Conservation (phyloP, 2,888 invertebrate genomes). For the Drosophila peninsularis region DNA sequence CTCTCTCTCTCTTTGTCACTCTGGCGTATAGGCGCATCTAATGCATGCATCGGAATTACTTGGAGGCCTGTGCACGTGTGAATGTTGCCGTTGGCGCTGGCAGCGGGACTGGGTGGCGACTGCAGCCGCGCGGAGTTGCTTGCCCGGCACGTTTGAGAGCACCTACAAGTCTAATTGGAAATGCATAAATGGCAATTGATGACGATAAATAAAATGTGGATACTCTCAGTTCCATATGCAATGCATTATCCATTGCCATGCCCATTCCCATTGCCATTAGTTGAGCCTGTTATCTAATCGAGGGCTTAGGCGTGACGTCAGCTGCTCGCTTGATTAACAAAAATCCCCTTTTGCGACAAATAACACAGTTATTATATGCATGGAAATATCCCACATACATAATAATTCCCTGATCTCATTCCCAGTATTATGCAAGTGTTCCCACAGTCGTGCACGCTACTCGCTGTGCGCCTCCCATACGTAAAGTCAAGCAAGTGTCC, state of each 20-base stretch:
- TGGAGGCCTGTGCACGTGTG: constrained; percentile 60
- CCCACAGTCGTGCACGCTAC: constrained; percentile 6
- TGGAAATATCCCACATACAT: constrained; percentile 11
- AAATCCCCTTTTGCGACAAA: not conserved
- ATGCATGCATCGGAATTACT: constrained; percentile 62
- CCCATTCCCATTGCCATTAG: not conserved
- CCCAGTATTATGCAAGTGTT: constrained; percentile 9
- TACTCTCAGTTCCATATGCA: constrained; percentile 32
- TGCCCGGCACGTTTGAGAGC: constrained; percentile 42
- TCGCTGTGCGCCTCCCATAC: not conserved
- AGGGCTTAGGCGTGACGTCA: too few species aligned
- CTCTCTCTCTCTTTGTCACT: constrained; percentile 7
- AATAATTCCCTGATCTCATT: constrained; percentile 15
- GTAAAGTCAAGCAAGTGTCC: constrained; percentile 31
- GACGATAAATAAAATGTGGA: constrained; percentile 60
- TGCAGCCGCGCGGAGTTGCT: constrained; percentile 18
- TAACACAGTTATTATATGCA: not conserved
- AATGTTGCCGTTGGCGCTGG: constrained; percentile 56
- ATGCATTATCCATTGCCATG: constrained; percentile 2
- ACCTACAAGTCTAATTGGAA: constrained; percentile 65
- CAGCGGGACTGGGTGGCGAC: constrained; percentile 8
- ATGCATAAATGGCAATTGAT: constrained; percentile 72
- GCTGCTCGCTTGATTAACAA: not conserved
- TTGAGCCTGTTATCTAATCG: constrained; percentile 1
- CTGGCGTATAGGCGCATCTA: constrained; percentile 53